Evolutionary conservation across 37 sponge, comb jelly and placozoan species (phyloP).

Genomic region (Beroe forskalii): DNA sequence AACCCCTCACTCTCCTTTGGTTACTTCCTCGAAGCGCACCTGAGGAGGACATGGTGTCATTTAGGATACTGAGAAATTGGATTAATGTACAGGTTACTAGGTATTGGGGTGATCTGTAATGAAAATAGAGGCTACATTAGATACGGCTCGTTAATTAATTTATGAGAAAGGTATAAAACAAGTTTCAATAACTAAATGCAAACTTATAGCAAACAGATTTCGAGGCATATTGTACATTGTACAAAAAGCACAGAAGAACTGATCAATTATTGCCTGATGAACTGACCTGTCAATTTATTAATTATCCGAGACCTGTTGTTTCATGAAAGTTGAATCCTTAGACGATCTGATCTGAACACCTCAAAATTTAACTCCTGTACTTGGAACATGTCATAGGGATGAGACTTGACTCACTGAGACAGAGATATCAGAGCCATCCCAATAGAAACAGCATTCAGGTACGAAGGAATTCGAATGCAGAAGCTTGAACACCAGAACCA

Average conservation of each 20-base stretch:
- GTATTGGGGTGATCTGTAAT: no score
- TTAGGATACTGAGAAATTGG: no score
- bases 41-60: no score
- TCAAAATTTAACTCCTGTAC: slow-evolving; percentile 15
- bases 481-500: slow-evolving; percentile 52
- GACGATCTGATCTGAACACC: slow-evolving; percentile 37
- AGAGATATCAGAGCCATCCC: neutral
- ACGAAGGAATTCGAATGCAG: slow-evolving; percentile 47
- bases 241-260: no score
- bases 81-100: no score
- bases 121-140: no score
- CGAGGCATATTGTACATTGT: no score
- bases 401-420: neutral
- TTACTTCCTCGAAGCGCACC: neutral
- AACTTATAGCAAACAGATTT: no score
- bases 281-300: slow-evolving; percentile 36
- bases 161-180: no score
- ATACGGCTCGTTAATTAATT: no score
- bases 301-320: slow-evolving; percentile 40
- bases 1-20: neutral
- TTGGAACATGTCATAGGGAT: neutral
- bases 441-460: slow-evolving; percentile 35
- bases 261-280: no score
- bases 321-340: slow-evolving; percentile 8
- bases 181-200: no score